phyloP scores from a whole-genome alignment of 2,888 invertebrate species.

The Sepiola atlantica region DNA sequence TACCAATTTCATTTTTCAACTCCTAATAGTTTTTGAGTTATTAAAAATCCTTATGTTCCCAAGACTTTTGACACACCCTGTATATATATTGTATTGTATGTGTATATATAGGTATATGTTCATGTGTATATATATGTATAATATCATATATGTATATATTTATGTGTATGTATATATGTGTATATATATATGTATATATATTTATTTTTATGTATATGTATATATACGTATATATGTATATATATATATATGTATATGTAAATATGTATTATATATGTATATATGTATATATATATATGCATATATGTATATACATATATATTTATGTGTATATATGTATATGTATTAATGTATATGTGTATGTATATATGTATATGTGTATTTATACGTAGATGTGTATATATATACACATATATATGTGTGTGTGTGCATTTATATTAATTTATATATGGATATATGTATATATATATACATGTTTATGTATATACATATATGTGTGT shows the following conservation, averaged over 20 bases:
- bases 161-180: conserved; percentile 44
- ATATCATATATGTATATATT: background rate
- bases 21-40: too few relatives aligned
- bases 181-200: conserved; percentile 42
- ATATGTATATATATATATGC: background rate
- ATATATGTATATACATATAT: background rate
- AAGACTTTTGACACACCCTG: too few relatives aligned
- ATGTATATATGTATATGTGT: conserved; percentile 46
- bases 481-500: too few relatives aligned
- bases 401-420: background rate
- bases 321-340: background rate
- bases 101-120: too few relatives aligned
- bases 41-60: too few relatives aligned
- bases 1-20: too few relatives aligned
- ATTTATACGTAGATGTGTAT: conserved; percentile 35
- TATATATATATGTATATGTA: background rate
- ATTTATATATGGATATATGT: background rate
- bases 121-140: too few relatives aligned
- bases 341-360: conserved; percentile 11
- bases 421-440: background rate
- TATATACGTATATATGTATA: background rate
- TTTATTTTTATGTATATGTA: background rate
- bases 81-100: too few relatives aligned
- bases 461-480: too few relatives aligned
- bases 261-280: background rate